phyloP scores from a whole-genome alignment of 2,797 vertebrate genomes.

The Notamacropus eugenii region DNA sequence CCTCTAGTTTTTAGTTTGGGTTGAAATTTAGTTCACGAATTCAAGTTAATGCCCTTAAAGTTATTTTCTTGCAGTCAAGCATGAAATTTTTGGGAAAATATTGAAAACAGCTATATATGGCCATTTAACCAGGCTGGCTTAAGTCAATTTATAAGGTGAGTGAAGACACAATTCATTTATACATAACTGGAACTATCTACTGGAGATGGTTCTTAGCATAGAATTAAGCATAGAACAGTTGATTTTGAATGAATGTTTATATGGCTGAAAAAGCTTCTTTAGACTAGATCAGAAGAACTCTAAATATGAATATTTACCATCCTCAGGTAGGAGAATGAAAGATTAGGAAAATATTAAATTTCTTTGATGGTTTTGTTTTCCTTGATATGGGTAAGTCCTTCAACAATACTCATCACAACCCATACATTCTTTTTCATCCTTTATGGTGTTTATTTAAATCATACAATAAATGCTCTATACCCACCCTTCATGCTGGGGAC shows the following conservation, averaged over 20 bases:
- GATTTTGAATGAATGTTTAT: not conserved
- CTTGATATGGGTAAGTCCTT: not conserved
- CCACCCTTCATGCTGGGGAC: not conserved
- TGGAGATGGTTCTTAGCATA: not conserved
- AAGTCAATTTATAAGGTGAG: not conserved
- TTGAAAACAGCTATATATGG: not conserved
- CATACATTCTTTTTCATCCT: not conserved
- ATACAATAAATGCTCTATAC: not conserved
- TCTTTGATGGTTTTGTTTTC: not conserved
- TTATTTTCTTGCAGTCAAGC: not conserved
- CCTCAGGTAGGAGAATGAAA: not conserved
- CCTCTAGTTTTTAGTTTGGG: not conserved
- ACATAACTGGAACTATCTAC: not conserved
- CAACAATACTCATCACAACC: not conserved
- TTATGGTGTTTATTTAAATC: not conserved
- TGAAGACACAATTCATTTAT: not conserved
- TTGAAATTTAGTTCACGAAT: not conserved
- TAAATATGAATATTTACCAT: not conserved
- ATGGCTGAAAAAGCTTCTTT: not conserved
- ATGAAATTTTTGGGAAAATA: not conserved
- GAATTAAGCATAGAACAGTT: not conserved
- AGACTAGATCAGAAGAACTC: not conserved
- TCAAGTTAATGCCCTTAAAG: not conserved
- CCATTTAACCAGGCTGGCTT: not conserved
- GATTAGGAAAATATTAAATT: not conserved